Evolutionary conservation across 2,113 vertebrate genomes (phyloP).

Genomic region (Entomyzon cyanotis): DNA sequence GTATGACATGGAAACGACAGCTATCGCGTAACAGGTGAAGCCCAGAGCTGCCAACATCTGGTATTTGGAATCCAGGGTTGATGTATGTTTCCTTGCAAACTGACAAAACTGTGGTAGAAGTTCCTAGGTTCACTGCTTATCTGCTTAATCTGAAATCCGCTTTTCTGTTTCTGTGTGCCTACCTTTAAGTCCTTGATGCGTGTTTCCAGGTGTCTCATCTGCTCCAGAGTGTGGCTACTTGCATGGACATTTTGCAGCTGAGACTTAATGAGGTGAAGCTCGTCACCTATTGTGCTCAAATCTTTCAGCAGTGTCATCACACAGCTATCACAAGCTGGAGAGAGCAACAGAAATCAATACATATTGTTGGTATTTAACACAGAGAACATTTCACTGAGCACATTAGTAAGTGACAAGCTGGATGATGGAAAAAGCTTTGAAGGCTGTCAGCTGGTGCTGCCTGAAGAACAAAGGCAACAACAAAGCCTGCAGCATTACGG

Average conservation of each 20-base stretch:
- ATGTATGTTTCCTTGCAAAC: not conserved
- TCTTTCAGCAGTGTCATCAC: constrained; percentile 85
- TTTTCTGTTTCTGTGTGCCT: not conserved
- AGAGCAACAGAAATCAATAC: not conserved
- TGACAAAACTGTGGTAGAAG: not conserved
- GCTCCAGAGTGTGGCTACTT: constrained; percentile 69
- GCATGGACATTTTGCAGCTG: constrained; percentile 76
- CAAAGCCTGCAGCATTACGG: not conserved
- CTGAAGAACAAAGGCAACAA: not conserved
- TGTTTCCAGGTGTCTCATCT: constrained; percentile 81
- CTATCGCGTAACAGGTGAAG: not conserved
- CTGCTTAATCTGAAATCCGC: not conserved
- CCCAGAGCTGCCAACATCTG: not conserved
- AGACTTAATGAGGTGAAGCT: constrained; percentile 80
- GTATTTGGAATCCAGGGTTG: not conserved
- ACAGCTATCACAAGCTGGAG: constrained; percentile 90
- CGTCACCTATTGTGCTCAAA: constrained; percentile 77
- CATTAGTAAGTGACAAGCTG: not conserved
- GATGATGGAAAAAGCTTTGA: not conserved
- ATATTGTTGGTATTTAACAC: not conserved
- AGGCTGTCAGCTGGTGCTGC: not conserved
- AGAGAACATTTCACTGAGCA: not conserved
- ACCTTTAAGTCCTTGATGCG: constrained; percentile 84
- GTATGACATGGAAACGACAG: not conserved
- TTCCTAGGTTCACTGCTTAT: not conserved